Base-by-base conservation (phyloP, 2,113 vertebrate species). In the Tragelaphus scriptus region DNA sequence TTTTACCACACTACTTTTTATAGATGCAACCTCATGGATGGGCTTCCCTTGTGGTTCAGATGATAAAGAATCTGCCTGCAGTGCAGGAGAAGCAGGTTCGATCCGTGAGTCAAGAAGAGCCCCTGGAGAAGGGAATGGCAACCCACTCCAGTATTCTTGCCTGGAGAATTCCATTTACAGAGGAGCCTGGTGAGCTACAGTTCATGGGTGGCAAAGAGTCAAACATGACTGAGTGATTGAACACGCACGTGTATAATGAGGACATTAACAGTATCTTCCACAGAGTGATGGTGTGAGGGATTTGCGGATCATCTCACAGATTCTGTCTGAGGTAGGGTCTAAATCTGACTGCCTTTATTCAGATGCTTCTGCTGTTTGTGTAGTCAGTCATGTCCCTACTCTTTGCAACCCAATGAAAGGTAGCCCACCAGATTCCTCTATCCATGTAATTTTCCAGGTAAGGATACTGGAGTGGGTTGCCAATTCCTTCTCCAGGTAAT, bases 301-400 rank as follows among this genome's bases (percentile, higher is more conserved):
- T 93, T 51, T 28, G 12, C 26, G 15, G 36, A 13, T 82, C 21
- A 17, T 65, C 16, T 44, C 53, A 7, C 13, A 28, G 40, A 75
- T 5, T 36, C 16, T 40, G 40, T 47, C 7, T 25, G 12, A 87
- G 16, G 13, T 5, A 53, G 12, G 13, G 44, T 77, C 85, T 77
- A n/a, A 81, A 65, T 30, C 28, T 25, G 47, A 2, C 1, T 90
- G 25, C 11, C 16, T 71, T 82, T 89, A 53, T 40, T 16, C 8
- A 36, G 32, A 40, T 51, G 21, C 71, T 77, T 44, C 71, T 77
- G 36, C 71, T 44, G 71, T 14, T 2, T 44, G 71, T 77, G 40
- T 0, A 6, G 40, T 77, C 71, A 77, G 71, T 14, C 40, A 4
- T 44, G 40, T 77, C 71, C 40, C 0, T 1, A 15, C 12, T 3